A percentile compares a stretch with the other conserved stretches of the same genome.
Conservation (phyloP, 2,888 invertebrate genomes). For the Tipula confusa region DNA sequence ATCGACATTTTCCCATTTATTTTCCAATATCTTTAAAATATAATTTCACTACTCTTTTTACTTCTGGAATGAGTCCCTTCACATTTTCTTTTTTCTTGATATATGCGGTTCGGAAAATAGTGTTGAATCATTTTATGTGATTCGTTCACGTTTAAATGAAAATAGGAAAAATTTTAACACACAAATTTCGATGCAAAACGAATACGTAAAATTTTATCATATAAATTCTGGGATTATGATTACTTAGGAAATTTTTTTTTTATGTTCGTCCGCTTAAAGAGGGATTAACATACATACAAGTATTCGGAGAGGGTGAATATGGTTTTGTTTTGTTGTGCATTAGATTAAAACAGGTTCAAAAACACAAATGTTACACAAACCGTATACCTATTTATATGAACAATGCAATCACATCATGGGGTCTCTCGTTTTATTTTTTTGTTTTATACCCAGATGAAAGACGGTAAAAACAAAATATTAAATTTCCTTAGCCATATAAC, state of each 20-base stretch:
- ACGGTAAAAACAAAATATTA: neutral
- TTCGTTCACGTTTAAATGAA: neutral
- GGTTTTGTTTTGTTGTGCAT: neutral
- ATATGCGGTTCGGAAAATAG: neutral
- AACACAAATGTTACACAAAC: neutral
- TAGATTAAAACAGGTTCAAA: slow-evolving; percentile 25
- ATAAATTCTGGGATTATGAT: slow-evolving; percentile 25
- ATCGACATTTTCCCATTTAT: neutral
- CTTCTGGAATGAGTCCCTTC: neutral
- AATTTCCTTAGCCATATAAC: neutral
- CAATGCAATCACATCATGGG: neutral
- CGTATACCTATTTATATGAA: neutral
- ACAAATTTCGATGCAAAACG: slow-evolving; percentile 4
- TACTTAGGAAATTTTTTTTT: neutral
- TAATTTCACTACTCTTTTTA: neutral
- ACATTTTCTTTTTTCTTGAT: neutral
- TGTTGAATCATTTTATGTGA: slow-evolving; percentile 1
- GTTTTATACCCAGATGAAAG: neutral
- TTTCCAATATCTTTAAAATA: neutral
- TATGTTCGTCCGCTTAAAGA: neutral
- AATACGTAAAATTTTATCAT: neutral
- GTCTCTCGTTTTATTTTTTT: neutral
- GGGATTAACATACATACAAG: neutral
- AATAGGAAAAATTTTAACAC: neutral
- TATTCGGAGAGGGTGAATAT: neutral